phyloP scores from a whole-genome alignment of 2,888 invertebrate species.

The Labia minor region DNA sequence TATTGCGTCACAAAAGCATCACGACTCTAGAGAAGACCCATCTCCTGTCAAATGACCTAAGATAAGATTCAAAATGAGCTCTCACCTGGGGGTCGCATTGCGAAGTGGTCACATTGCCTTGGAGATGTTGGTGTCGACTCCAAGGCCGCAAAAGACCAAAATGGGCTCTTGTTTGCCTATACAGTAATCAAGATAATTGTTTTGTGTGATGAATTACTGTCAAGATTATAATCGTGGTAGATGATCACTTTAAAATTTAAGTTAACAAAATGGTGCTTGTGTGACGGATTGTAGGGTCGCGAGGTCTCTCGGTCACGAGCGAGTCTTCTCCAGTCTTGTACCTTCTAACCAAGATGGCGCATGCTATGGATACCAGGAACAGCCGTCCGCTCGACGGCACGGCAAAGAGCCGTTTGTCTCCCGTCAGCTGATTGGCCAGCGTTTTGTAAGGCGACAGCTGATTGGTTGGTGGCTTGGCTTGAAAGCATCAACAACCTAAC shows the following conservation, averaged over 20 bases:
- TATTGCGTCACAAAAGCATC: not conserved
- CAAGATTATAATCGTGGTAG: not conserved
- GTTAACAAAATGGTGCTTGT: not conserved
- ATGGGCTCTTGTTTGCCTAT: not conserved
- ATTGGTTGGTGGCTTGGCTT: not conserved
- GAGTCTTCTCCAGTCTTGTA: not conserved
- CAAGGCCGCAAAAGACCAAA: conserved; percentile 8
- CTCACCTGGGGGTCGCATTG: not conserved
- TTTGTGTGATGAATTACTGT: not conserved
- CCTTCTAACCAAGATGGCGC: conserved; percentile 2
- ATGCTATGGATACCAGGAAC: not conserved
- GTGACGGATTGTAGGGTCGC: not conserved
- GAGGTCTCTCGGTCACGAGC: not conserved
- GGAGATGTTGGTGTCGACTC: not conserved
- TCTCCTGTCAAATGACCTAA: not conserved
- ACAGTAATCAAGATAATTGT: not conserved
- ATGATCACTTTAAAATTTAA: not conserved
- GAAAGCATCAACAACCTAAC: not conserved
- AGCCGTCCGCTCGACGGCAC: conserved; percentile 7
- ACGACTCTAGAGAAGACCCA: not conserved
- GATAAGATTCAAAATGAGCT: not conserved
- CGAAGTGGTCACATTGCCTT: not conserved
- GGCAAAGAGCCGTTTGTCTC: conserved; percentile 2
- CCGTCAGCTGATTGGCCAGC: not conserved
- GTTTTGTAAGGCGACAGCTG: not conserved